Evolutionary conservation across 2,797 vertebrate genomes (phyloP), one percentile per base, ranked within the genome.

Genomic region (Scolopax rusticola): DNA sequence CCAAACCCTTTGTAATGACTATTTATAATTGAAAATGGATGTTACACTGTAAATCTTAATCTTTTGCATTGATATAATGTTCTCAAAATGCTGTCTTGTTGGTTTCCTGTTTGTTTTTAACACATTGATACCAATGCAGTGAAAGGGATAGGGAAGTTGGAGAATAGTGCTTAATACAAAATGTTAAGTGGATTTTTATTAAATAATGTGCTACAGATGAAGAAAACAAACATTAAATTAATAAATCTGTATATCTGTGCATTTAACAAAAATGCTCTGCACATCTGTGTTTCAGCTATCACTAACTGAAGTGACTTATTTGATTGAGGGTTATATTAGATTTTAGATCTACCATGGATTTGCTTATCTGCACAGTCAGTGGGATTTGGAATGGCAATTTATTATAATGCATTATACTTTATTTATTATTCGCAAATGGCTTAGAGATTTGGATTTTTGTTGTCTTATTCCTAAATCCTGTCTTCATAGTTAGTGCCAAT

Each of bases 381-480:
- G 40, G 90, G 76, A 97, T 97, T 90, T 94, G 80, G 59, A 95
- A 94, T 93, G 76, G 77, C 85, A 95, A 95, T 96, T 96, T 95
- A 93, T 95, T 96, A 79, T 89, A 91, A 86, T 70, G 87, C 94
- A 89, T 96, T 96, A 87, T 94, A 64, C 71, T 96, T 96, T 97
- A 96, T 94, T 98, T 97, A 96, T 96, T 95, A 97, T 94, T 97
- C 85, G 96, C 79, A 97, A 97, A 94, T 95, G 88, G 90, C 78
- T 97, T 95, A 92, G 95, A 92, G 94, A 95, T 94, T 96, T 97
- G 90, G 71, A 51, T 54, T 93, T 94, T 92, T 74, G 33, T 67
- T 67, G 32, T 36, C 32, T 69, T 73, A 47, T 61, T 92, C 36
- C 61, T 61, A 89, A 95, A 89, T 93, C 73, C 56, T 61, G 78